Evolutionary conservation across 2,113 vertebrate genomes (phyloP).

Genomic region (Pedionomus torquatus): DNA sequence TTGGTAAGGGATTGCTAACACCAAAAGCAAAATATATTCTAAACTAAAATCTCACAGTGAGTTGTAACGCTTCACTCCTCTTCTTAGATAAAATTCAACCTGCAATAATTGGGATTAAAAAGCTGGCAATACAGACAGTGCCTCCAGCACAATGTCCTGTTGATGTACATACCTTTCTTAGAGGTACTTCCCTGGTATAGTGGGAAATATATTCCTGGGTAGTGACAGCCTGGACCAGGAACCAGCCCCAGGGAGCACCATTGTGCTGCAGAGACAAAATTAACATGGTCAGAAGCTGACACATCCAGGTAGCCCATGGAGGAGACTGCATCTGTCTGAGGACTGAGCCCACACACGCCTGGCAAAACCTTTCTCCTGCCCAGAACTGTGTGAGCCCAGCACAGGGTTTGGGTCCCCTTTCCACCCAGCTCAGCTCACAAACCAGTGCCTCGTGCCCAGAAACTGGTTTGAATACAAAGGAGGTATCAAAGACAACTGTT

Average conservation of each 20-base stretch:
- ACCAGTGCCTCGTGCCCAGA: background rate
- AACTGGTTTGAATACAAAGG: background rate
- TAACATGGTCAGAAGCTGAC: accelerated
- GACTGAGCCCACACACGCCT: background rate
- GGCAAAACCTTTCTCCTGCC: background rate
- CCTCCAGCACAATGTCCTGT: background rate
- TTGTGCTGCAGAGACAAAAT: background rate
- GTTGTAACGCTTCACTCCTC: background rate
- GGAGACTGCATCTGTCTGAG: accelerated
- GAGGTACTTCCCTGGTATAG: accelerated
- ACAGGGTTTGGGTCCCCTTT: accelerated
- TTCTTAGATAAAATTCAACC: background rate
- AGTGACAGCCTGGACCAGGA: background rate
- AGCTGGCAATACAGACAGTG: accelerated
- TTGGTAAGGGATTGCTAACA: background rate
- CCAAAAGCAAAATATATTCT: accelerated
- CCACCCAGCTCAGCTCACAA: background rate
- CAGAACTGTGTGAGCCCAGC: background rate
- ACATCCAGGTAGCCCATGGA: accelerated
- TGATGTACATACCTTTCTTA: background rate
- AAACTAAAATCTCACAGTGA: background rate
- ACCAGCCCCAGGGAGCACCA: background rate
- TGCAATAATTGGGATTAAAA: accelerated
- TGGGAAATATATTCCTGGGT: too few relatives aligned
- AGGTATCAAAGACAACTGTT: background rate